Base-by-base conservation (phyloP, 2,888 invertebrate species). In the Mamestra brassicae region DNA sequence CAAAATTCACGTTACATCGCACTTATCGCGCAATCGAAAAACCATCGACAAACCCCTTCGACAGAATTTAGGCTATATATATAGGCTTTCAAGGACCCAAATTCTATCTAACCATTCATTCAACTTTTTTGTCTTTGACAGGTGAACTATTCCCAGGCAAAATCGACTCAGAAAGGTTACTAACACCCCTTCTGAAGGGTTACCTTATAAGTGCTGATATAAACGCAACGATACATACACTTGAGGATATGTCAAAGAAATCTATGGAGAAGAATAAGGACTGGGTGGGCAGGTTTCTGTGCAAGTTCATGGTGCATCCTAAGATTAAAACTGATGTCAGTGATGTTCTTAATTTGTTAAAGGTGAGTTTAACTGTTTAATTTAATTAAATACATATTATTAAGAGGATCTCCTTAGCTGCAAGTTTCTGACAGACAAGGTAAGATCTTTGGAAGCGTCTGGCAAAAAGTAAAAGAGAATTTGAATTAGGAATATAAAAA, bases 271-370 rank as follows among this genome's bases (percentile, higher is more conserved):
- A 90, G 2, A 94, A 94, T 42, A 95, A 96, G 57, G 97, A 97
- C 87, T 97, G 97, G 93, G 91, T 97, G 0, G 97, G 97, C 0
- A 91, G 97, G 69, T 97, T 97, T 80, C 87, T 98, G 4, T 92
- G 97, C 68, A 91, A 93, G 7, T 94, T 97, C 78, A 93, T 97
- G 78, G 91, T 92, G 4, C 92, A 95, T 62, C 96, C 94, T 75
- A 96, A 94, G 68, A 86, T 94, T 1, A 93, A 93, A 10, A 91
- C 92, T 11, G 97, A 97, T 86, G 77, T 95, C 3, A 78, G 87
- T 0, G 92, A 96, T 55, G 85, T 97, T 47, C 74, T 93, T 4
- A 92, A 92, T 54, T 87, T 97, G 64, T 76, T 97, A 6, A 93
- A 95, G 89, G 97, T 97, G 81, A 86, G 86, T 57, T 63, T 15